Evolutionary conservation across 1,140 invertebrate species (phyloP), one percentile per base, ranked within the genome.

Genomic region (Cotesia chilonis): DNA sequence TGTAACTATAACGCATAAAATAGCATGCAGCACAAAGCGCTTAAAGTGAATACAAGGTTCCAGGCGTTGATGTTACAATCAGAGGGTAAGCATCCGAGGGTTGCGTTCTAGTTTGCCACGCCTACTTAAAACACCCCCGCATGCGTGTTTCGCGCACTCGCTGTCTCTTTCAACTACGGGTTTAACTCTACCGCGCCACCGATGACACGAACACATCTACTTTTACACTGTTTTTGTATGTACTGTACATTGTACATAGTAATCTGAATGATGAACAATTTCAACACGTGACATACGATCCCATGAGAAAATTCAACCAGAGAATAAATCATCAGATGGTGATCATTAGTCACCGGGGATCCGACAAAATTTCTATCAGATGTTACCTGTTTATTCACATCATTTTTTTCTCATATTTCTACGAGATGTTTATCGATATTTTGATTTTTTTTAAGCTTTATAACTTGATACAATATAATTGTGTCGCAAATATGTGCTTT

Each of bases 261-360:
- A 3, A 28, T 28, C 61, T 41, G 64, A 52, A 57, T 47, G 14
- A 51, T 51, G 60, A 64, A 38, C 47, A 65, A 35, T 71, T 17
- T 28, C n/a, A 28, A 72, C 70, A 72, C 70, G 70, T 72, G 70
- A 47, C 70, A 17, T n/a, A 2, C 38, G 55, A 72, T 66, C 64
- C 54, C 70, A 66, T 72, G 70, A 64, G 70, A 72, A 72, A 35
- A 17, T 47, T 9, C 60, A 35, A 71, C 69, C 9, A 47, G 63
- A 51, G 3, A 41, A 71, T 71, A 14, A 65, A 60, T 72, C 70
- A 64, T 72, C 70, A 72, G 70, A 72, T 72, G 70, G 64, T 64
- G 54, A 67, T 72, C 70, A 72, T 72, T 72, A 72, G 70, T 72
- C 70, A 72, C 66, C 35, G 59, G 64, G 70, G 64, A 60, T 12